A percentile compares a stretch with the other conserved stretches of the same genome.
phyloP scores from a whole-genome alignment of 2,888 invertebrate genomes.

The Rotaria socialis region DNA sequence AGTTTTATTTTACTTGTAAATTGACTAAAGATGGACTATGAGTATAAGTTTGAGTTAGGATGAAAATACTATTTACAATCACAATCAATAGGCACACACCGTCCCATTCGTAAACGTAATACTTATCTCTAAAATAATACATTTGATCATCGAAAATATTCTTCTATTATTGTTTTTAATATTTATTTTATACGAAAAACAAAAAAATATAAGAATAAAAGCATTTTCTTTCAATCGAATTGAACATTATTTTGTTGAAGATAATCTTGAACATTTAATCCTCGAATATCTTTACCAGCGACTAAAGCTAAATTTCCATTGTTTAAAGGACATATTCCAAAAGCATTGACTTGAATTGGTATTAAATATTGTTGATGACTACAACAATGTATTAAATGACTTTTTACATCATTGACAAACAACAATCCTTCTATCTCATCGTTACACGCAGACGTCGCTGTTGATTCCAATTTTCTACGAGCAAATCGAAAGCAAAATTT shows the following conservation, averaged over 20 bases:
- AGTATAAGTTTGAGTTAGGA: too few relatives aligned
- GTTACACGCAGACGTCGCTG: neutral
- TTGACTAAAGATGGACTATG: too few relatives aligned
- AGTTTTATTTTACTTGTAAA: too few relatives aligned
- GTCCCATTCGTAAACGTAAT: too few relatives aligned
- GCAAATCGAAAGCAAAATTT: neutral
- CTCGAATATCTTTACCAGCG: neutral
- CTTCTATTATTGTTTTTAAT: too few relatives aligned
- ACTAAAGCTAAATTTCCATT: neutral
- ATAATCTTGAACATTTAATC: neutral
- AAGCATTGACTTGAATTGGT: neutral
- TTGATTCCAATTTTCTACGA: neutral
- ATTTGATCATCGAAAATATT: too few relatives aligned
- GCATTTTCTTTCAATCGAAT: neutral
- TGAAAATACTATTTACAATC: too few relatives aligned
- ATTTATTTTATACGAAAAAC: too few relatives aligned
- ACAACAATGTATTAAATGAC: neutral
- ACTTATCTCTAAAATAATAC: too few relatives aligned
- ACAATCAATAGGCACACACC: too few relatives aligned
- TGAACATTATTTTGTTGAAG: neutral
- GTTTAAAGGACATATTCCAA: neutral
- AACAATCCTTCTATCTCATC: neutral
- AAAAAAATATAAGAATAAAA: too few relatives aligned
- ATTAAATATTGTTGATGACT: neutral
- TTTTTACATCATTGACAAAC: neutral